Conservation (phyloP, 2,888 invertebrate species). For the Geophilus truncorum region DNA sequence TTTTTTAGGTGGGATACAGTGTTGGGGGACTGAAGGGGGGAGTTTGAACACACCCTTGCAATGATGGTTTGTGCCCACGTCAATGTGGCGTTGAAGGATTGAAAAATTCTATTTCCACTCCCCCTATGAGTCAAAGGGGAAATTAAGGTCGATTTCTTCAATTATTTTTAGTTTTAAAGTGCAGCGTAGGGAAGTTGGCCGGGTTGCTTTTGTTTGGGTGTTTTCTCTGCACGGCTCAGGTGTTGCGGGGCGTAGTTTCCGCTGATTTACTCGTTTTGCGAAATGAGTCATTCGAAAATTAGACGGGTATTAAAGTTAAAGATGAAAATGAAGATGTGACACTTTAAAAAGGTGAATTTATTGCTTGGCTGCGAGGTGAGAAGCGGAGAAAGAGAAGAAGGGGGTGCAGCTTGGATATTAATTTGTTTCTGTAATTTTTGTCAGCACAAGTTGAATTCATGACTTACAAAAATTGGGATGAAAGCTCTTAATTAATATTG, state of each 20-base stretch:
- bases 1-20: neutral
- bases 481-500: constrained; percentile 10
- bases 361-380: neutral
- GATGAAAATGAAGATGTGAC: neutral
- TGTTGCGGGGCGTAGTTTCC: neutral
- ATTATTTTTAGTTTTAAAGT: neutral
- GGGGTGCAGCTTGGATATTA: neutral
- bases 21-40: neutral
- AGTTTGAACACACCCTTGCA: neutral
- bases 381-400: too few relatives aligned
- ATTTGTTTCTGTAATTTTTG: constrained; percentile 10
- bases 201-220: neutral
- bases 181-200: neutral
- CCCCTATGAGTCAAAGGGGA: neutral
- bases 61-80: constrained; percentile 5
- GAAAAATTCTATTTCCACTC: neutral
- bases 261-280: neutral
- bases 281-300: neutral
- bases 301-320: neutral
- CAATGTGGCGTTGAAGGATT: constrained; percentile 4
- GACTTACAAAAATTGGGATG: neutral
- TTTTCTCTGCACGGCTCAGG: neutral
- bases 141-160: neutral
- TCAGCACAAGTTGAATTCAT: neutral
- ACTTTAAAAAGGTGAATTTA: neutral